Conservation (phyloP, 2,888 invertebrate species). For the Melinopterus prodromus region DNA sequence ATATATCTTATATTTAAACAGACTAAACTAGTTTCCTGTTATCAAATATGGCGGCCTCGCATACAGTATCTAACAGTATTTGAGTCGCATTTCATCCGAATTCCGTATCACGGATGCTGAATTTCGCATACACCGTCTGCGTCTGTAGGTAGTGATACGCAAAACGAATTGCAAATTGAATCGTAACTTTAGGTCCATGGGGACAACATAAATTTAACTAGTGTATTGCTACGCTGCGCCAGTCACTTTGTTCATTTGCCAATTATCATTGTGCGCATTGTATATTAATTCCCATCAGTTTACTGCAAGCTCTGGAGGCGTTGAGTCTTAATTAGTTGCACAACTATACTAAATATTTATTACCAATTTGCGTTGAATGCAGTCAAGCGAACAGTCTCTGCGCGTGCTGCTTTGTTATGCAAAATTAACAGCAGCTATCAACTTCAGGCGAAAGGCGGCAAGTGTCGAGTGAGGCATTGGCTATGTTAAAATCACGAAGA, state of each 20-base stretch:
- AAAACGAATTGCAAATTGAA: too few species aligned
- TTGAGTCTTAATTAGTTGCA: not conserved
- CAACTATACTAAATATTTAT: constrained; percentile 4
- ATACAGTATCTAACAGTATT: too few species aligned
- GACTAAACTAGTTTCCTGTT: too few species aligned
- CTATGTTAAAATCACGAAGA: not conserved
- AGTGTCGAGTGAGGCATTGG: not conserved
- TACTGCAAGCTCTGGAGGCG: not conserved
- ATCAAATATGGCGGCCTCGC: too few species aligned
- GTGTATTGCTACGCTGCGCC: too few species aligned
- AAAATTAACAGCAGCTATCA: not conserved
- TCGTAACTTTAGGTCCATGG: too few species aligned
- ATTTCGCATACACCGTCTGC: too few species aligned
- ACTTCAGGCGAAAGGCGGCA: not conserved
- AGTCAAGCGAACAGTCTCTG: not conserved
- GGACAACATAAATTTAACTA: too few species aligned
- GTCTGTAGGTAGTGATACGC: too few species aligned
- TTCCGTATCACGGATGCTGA: too few species aligned
- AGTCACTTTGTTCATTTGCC: not conserved
- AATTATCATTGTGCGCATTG: not conserved
- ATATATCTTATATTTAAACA: too few species aligned
- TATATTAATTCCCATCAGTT: not conserved
- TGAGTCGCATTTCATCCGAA: too few species aligned
- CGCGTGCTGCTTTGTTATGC: not conserved
- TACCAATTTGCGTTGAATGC: not conserved